Percentiles rank a stretch among this genome's conserved stretches.
Evolutionary conservation across 1,140 invertebrate species (phyloP).

Genomic region (Coenobita brevimanus): DNA sequence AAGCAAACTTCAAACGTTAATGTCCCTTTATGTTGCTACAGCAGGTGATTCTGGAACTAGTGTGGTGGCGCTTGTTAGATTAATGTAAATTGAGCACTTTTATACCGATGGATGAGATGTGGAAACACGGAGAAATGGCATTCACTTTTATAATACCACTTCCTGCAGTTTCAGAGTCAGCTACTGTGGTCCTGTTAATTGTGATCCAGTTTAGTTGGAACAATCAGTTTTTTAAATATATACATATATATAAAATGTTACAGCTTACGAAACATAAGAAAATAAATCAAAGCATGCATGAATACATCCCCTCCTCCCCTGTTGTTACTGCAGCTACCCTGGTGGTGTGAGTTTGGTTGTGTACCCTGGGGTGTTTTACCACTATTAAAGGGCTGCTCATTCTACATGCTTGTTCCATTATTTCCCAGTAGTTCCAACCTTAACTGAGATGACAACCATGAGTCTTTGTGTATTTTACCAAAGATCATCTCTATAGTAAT

Average conservation of each 20-base stretch:
- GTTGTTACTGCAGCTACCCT: not conserved
- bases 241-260: not conserved
- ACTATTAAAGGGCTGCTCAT: conserved; percentile 51
- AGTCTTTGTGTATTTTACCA: conserved; percentile 65
- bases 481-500: conserved; percentile 65
- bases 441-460: conserved; percentile 63
- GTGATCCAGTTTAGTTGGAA: too few relatives aligned
- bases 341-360: conserved; percentile 34
- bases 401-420: conserved; percentile 64
- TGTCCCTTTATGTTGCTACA: too few relatives aligned
- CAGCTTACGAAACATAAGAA: not conserved
- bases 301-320: too few relatives aligned
- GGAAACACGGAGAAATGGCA: too few relatives aligned
- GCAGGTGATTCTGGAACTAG: too few relatives aligned
- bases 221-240: not conserved
- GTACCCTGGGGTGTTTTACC: conserved; percentile 28
- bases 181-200: too few relatives aligned
- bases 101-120: too few relatives aligned
- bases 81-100: too few relatives aligned
- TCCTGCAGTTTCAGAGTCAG: too few relatives aligned
- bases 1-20: too few relatives aligned
- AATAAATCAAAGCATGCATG: not conserved
- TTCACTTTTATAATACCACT: too few relatives aligned
- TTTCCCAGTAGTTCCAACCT: conserved; percentile 61
- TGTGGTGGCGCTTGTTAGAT: too few relatives aligned